Percentiles rank a stretch among this genome's conserved stretches.
These are phyloP conservation scores for Papilio gigon DNA, from an alignment of 2,888 invertebrate species.

Conservation along the genomic window DNA sequence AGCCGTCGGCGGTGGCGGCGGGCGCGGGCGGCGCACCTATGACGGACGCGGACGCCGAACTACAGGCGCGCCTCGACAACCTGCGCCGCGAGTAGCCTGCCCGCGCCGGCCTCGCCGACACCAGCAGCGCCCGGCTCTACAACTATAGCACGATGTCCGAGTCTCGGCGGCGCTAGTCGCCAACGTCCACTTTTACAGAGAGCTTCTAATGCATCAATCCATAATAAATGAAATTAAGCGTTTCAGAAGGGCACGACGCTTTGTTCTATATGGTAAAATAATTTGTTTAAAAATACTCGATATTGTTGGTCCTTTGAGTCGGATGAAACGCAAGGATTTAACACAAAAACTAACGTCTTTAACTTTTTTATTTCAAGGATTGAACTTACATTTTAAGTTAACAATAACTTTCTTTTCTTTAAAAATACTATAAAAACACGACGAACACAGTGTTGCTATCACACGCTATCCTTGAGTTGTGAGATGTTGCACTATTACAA, in stretches of 20 bases:
- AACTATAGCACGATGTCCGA: not conserved
- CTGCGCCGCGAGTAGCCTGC: conserved; percentile 90
- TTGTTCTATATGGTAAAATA: not conserved
- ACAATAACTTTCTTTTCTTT: too few species aligned
- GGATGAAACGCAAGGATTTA: conserved; percentile 10
- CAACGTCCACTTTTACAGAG: not conserved
- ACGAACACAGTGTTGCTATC: too few species aligned
- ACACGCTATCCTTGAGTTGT: too few species aligned
- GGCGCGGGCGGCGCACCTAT: conserved; percentile 75
- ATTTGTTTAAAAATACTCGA: not conserved
- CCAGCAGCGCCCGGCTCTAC: too few species aligned
- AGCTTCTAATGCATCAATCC: not conserved
- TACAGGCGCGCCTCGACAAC: conserved; percentile 98
- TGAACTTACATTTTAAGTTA: too few species aligned
- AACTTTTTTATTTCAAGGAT: not conserved
- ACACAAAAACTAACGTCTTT: not conserved
- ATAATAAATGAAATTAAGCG: not conserved
- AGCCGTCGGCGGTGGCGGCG: conserved; percentile 82
- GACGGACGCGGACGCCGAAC: conserved; percentile 97
- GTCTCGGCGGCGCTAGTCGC: conserved; percentile 2
- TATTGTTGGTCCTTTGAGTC: conserved; percentile 14
- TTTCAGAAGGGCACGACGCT: not conserved
- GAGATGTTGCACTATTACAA: not conserved
- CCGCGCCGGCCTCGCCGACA: not conserved
- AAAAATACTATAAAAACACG: too few species aligned